Base-by-base conservation (phyloP, 2,888 invertebrate species). In the Dascillus cervinus region DNA sequence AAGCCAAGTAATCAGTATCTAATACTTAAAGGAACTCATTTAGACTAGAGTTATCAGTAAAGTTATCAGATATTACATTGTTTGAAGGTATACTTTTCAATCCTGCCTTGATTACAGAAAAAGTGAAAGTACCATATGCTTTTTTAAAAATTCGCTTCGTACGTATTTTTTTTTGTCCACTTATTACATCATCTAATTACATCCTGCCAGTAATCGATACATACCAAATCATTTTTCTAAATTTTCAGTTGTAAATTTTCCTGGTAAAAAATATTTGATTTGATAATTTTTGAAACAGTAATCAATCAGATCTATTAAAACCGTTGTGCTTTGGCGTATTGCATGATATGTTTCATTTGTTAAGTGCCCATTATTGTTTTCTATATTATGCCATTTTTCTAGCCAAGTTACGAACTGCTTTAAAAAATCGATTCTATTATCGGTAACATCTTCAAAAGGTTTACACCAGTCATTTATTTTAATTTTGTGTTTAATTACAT, bases 161-260 rank as follows among this genome's bases (percentile, higher is more conserved):
- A n/a, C n/a, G n/a, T n/a, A n/a, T n/a, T n/a, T n/a, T n/a, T n/a
- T n/a, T n/a, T n/a, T n/a, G n/a, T n/a, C n/a, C n/a, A n/a, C n/a
- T n/a, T n/a, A n/a, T n/a, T n/a, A n/a, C n/a, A n/a, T n/a, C n/a
- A n/a, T n/a, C n/a, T 34, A 40, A 34, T 40, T 37, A 23, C 41
- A 41, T 15, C 40, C 37, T 9, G 34, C 31, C 13, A 40, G 11
- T 26, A 13, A 29, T 13, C 22, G 13, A 34, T 40, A 40, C 13
- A 27, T 20, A 6, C 34, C 31, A 26, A 40, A 40, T 19, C 30
- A 23, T 31, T 37, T 37, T 25, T 40, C 34, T 19, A 40, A 34
- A 29, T 34, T 37, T 10, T 37, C 29, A 5, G 34, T 37, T 20
- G 20, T 35, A 13, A 35, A 39, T 35, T 35, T 39, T n/a, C 30